Evolutionary conservation across 2,797 vertebrate genomes (phyloP).

Genomic region (Dallia pectoralis): DNA sequence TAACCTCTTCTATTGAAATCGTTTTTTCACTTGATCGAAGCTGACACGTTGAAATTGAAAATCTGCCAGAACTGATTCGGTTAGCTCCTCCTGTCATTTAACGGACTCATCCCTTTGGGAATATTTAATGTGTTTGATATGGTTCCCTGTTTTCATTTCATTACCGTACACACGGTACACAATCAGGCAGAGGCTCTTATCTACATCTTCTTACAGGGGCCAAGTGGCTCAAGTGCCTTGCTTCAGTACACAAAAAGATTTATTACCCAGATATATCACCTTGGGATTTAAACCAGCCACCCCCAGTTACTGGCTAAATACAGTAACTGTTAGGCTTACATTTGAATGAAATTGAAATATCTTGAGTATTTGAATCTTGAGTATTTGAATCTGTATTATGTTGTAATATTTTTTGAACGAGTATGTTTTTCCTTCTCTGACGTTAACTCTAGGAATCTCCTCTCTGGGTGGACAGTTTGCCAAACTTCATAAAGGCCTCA

Average conservation of each 20-base stretch:
- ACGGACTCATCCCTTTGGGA: background rate
- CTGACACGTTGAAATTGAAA: background rate
- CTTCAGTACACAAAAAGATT: too few species aligned
- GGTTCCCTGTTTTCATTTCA: background rate
- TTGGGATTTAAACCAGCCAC: too few species aligned
- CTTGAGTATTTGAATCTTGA: background rate
- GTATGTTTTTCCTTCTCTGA: background rate
- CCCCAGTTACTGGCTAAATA: too few species aligned
- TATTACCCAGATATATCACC: too few species aligned
- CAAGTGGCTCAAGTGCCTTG: too few species aligned
- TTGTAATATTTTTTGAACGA: too few species aligned
- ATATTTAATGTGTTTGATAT: background rate
- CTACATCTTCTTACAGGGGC: too few species aligned
- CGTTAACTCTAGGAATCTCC: slow-evolving; percentile 78
- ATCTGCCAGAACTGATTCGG: background rate
- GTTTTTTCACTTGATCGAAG: background rate
- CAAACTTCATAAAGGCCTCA: slow-evolving; percentile 91
- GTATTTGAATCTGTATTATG: too few species aligned
- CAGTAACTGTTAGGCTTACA: background rate
- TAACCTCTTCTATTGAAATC: background rate
- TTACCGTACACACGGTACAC: background rate
- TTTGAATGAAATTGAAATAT: background rate
- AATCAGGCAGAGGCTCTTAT: too few species aligned
- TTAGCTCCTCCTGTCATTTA: background rate
- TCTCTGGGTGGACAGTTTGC: slow-evolving; percentile 90